These are phyloP conservation scores for Lasius fuliginosus DNA, from an alignment of 2,888 invertebrate species.

Conservation along the genomic window DNA sequence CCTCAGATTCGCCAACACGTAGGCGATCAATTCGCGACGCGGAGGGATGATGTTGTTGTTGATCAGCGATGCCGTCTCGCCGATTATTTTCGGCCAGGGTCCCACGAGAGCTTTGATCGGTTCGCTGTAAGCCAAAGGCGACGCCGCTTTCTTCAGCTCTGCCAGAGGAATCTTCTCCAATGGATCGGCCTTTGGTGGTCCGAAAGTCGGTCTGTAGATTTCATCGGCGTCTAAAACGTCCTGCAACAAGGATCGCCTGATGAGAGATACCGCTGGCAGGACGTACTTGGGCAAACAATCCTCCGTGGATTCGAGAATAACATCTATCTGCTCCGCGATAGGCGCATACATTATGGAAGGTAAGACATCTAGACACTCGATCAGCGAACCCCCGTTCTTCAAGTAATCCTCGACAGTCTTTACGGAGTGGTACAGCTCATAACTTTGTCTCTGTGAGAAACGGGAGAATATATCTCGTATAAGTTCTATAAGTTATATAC, in stretches of 20 bases:
- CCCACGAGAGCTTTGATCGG: background rate
- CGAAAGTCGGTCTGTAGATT: conserved; percentile 46
- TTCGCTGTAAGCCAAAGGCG: background rate
- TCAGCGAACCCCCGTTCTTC: conserved; percentile 50
- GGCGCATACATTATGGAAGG: conserved; percentile 26
- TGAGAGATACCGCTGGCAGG: conserved; percentile 34
- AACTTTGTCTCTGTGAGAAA: conserved; percentile 20
- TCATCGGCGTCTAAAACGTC: conserved; percentile 31
- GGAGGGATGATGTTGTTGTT: background rate
- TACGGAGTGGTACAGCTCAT: conserved; percentile 52
- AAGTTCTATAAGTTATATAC: background rate
- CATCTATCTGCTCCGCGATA: conserved; percentile 42
- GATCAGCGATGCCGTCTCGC: conserved; percentile 26
- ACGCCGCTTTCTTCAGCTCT: conserved; percentile 36
- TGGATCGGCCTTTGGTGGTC: conserved; percentile 38
- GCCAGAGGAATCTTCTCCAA: conserved; percentile 41
- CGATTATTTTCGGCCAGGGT: conserved; percentile 39
- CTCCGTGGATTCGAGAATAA: conserved; percentile 52
- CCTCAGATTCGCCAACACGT: conserved; percentile 49
- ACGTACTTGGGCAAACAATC: conserved; percentile 30
- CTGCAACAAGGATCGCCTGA: conserved; percentile 25
- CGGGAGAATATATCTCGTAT: background rate
- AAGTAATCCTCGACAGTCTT: conserved; percentile 52
- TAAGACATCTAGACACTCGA: conserved; percentile 46
- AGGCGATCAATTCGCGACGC: conserved; percentile 40